Conservation (phyloP, 2,797 vertebrate species). For the Buphagus erythrorhynchus region DNA sequence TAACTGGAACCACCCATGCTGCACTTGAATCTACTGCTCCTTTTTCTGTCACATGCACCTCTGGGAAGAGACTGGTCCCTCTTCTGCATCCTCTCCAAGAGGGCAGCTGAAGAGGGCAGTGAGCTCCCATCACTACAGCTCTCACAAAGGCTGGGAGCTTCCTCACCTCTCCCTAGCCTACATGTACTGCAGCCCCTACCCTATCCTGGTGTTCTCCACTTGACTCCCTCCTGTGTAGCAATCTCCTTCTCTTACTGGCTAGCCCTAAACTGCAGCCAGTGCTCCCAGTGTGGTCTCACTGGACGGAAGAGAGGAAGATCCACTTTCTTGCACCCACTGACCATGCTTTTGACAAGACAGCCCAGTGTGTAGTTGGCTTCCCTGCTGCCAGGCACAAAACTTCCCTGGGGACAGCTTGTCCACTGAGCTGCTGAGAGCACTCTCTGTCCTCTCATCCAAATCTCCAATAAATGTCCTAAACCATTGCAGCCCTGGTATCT, state of each 20-base stretch:
- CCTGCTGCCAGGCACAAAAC: not conserved
- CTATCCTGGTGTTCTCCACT: not conserved
- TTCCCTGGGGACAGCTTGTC: not conserved
- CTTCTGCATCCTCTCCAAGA: not conserved
- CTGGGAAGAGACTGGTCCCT: not conserved
- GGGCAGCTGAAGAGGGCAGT: not conserved
- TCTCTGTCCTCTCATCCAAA: fast-evolving
- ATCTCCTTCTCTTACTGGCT: not conserved
- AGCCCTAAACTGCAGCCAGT: not conserved
- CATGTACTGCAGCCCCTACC: not conserved
- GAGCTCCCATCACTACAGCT: not conserved
- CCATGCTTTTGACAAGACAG: not conserved
- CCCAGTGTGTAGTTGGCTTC: not conserved
- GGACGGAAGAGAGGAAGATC: not conserved
- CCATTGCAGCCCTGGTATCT: fast-evolving
- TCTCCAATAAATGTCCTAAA: not conserved
- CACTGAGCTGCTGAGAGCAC: not conserved
- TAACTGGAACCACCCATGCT: not conserved
- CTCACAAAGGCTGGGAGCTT: not conserved
- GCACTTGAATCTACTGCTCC: not conserved
- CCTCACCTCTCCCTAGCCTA: not conserved
- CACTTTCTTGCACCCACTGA: fast-evolving
- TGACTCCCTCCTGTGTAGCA: not conserved
- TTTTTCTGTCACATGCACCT: not conserved
- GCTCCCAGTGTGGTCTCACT: not conserved